Conservation (phyloP, 2,888 invertebrate genomes). For the Drosophila suboccidentalis region DNA sequence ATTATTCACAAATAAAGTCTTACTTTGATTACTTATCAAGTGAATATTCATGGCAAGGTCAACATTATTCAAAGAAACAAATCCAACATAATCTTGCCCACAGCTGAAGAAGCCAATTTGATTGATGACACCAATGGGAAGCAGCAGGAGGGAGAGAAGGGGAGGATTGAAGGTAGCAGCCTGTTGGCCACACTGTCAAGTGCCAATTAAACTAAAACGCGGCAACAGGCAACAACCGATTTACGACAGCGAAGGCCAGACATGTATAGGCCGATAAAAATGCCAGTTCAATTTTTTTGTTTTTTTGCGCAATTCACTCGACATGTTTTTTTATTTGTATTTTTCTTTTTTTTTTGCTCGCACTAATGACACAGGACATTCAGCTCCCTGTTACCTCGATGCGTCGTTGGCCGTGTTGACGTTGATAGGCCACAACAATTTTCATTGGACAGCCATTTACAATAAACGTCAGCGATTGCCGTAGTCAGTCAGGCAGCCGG, state of each 20-base stretch:
- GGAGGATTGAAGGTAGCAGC: conserved; percentile 32
- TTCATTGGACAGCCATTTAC: conserved; percentile 82
- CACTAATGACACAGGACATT: conserved; percentile 76
- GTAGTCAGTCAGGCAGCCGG: conserved; percentile 16
- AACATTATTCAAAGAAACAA: conserved; percentile 17
- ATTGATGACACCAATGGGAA: conserved; percentile 68
- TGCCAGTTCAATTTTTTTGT: conserved; percentile 59
- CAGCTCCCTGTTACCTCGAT: conserved; percentile 17
- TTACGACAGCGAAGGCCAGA: conserved; percentile 22
- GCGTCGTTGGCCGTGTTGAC: conserved; percentile 61
- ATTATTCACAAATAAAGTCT: neutral
- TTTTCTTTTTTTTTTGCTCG: conserved; percentile 25
- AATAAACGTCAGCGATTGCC: conserved; percentile 78
- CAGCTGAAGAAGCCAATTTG: conserved; percentile 60
- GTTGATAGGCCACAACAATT: conserved; percentile 82
- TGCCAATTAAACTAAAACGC: conserved; percentile 78
- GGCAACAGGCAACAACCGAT: conserved; percentile 57
- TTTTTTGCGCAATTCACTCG: conserved; percentile 48
- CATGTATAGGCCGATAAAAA: conserved; percentile 68
- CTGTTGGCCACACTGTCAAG: conserved; percentile 71
- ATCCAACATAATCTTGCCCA: conserved; percentile 39
- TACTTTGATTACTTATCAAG: conserved; percentile 3
- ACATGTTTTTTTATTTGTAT: conserved; percentile 47
- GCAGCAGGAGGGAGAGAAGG: neutral
- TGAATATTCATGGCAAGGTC: conserved; percentile 20